Percentiles rank a stretch among this genome's conserved stretches.
These are phyloP conservation scores for Fragum whitleyi DNA, from an alignment of 2,888 invertebrate genomes.

Conservation along the genomic window DNA sequence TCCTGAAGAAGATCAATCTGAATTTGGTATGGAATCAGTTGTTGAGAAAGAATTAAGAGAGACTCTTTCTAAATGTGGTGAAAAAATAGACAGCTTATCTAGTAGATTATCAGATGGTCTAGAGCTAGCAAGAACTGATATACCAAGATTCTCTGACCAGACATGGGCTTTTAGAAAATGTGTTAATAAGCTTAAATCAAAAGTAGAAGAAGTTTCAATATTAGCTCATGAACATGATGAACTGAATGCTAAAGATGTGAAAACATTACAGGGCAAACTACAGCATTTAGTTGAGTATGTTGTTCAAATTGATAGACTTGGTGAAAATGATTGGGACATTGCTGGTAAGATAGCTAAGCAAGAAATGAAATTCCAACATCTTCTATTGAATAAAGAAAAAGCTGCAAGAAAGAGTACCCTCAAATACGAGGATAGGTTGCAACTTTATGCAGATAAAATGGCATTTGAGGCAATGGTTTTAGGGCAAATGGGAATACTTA, in stretches of 20 bases:
- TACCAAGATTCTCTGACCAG: conserved; percentile 56
- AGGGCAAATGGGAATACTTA: conserved; percentile 78
- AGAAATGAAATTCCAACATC: conserved; percentile 66
- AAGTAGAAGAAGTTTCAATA: conserved; percentile 68
- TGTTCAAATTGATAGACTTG: conserved; percentile 72
- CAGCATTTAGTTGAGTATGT: conserved; percentile 73
- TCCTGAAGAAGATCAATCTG: conserved; percentile 51
- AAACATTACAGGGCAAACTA: conserved; percentile 73
- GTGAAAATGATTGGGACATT: conserved; percentile 76
- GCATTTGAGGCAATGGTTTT: conserved; percentile 79
- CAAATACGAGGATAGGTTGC: conserved; percentile 71
- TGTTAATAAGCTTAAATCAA: conserved; percentile 73
- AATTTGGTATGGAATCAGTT: conserved; percentile 42
- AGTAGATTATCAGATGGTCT: conserved; percentile 66
- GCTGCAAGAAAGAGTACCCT: conserved; percentile 60
- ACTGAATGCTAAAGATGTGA: conserved; percentile 75
- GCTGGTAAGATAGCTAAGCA: conserved; percentile 74
- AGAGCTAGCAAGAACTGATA: conserved; percentile 62
- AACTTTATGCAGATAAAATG: conserved; percentile 78
- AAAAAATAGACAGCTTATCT: conserved; percentile 72
- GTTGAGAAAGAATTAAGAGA: conserved; percentile 61
- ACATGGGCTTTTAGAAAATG: conserved; percentile 74
- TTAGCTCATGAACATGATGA: conserved; percentile 75
- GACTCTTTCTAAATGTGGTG: conserved; percentile 70
- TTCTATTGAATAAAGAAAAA: conserved; percentile 60